Percentiles rank a stretch among this genome's conserved stretches.
These are phyloP conservation scores for Berghia stephanieae DNA, from an alignment of 1,140 invertebrate species.

Conservation along the genomic window DNA sequence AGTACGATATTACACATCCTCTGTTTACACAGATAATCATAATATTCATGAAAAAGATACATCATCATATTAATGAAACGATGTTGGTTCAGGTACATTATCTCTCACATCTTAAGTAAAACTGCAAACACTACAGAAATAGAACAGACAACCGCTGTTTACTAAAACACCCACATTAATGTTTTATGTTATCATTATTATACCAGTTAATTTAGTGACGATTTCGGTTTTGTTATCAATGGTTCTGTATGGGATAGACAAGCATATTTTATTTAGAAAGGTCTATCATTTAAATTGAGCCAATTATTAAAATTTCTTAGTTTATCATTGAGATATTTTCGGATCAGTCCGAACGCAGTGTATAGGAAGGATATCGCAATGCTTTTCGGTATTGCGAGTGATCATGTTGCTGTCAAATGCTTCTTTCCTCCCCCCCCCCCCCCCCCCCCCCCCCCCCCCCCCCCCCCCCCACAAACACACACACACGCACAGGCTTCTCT, in stretches of 20 bases:
- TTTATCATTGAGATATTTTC: background rate
- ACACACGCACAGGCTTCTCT: background rate
- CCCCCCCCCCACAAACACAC: background rate
- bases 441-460: background rate
- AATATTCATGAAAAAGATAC: too few species aligned
- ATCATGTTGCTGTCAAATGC: background rate
- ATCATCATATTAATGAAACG: too few species aligned
- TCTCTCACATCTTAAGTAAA: too few species aligned
- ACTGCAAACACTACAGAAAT: too few species aligned
- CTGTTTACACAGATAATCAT: too few species aligned
- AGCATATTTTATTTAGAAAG: background rate
- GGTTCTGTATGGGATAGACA: background rate
- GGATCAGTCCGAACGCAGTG: background rate
- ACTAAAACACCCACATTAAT: too few species aligned
- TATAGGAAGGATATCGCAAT: background rate
- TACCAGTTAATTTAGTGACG: too few species aligned
- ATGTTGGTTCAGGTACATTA: too few species aligned
- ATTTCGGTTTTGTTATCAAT: too few species aligned
- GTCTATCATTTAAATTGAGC: background rate
- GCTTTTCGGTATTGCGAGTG: background rate
- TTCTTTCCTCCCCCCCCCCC: background rate
- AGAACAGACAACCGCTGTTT: too few species aligned
- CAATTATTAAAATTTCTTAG: background rate
- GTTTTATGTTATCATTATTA: too few species aligned
- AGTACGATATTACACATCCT: too few species aligned